Conservation (phyloP, 2,888 invertebrate species). For the Drosophila cognata region DNA sequence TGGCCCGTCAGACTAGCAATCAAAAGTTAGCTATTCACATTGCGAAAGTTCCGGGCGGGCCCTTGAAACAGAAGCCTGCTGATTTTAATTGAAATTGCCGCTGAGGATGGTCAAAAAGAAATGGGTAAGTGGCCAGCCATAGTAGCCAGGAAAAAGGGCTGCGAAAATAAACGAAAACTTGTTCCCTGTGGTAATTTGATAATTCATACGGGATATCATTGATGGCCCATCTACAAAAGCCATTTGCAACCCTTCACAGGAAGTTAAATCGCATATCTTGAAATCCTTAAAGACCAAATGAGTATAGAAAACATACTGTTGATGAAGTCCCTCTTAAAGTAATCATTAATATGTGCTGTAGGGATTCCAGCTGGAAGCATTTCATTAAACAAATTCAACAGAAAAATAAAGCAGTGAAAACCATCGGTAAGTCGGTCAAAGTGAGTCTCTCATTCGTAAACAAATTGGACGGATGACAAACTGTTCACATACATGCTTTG, state of each 20-base stretch:
- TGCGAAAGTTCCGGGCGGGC: slow-evolving; percentile 46
- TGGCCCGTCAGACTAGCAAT: slow-evolving; percentile 8
- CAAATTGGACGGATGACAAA: slow-evolving; percentile 20
- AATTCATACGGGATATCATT: slow-evolving; percentile 11
- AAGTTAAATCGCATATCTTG: too few relatives aligned
- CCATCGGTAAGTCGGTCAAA: slow-evolving; percentile 40
- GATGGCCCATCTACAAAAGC: slow-evolving; percentile 1
- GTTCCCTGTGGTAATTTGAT: slow-evolving; percentile 23
- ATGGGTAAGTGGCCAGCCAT: slow-evolving; percentile 31
- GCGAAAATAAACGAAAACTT: slow-evolving; percentile 37
- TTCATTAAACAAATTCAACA: slow-evolving; percentile 13
- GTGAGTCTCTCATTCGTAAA: slow-evolving; percentile 6
- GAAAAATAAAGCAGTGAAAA: slow-evolving; percentile 19
- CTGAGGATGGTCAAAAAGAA: slow-evolving; percentile 31
- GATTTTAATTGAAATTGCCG: slow-evolving; percentile 69
- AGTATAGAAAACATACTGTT: neutral
- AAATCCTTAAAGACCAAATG: neutral
- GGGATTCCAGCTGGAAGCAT: neutral
- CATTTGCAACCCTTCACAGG: neutral
- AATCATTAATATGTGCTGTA: neutral
- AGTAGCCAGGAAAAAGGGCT: slow-evolving; percentile 9
- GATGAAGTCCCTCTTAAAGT: neutral
- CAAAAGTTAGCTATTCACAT: slow-evolving; percentile 52
- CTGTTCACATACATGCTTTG: slow-evolving; percentile 3
- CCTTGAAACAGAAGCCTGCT: slow-evolving; percentile 14